Evolutionary conservation across 2,888 invertebrate species (phyloP).

Genomic region (Ceramica pisi): DNA sequence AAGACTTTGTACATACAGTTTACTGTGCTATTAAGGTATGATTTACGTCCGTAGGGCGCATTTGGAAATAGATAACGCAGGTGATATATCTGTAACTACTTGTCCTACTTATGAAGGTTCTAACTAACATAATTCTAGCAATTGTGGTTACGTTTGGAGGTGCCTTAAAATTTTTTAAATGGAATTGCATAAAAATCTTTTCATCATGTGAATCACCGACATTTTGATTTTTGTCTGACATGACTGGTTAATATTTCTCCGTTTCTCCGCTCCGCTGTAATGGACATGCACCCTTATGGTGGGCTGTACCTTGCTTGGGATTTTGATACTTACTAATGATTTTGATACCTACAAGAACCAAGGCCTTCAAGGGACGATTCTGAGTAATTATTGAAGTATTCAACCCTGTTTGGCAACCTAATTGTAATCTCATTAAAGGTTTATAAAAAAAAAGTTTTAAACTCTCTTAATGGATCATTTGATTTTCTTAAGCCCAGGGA

Average conservation of each 20-base stretch:
- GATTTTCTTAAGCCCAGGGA: conserved; percentile 18
- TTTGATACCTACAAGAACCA: no score
- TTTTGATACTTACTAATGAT: no score
- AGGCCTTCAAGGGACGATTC: neutral
- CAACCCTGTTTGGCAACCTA: neutral
- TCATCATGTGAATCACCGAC: no score
- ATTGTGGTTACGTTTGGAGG: neutral
- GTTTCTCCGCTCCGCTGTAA: no score
- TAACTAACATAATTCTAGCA: no score
- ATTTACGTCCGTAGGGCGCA: conserved; percentile 40
- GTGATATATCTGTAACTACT: conserved; percentile 8
- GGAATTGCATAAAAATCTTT: no score
- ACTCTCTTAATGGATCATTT: neutral
- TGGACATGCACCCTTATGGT: no score
- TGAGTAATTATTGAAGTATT: neutral
- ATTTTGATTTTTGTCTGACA: no score
- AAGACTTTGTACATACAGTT: conserved; percentile 46
- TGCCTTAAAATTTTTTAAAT: no score
- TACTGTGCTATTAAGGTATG: conserved; percentile 31
- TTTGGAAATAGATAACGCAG: conserved; percentile 12
- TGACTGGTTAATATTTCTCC: no score
- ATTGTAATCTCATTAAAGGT: neutral
- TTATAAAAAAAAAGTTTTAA: no score
- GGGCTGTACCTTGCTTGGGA: no score
- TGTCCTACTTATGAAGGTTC: neutral